A percentile compares a stretch with the other conserved stretches of the same genome.
Evolutionary conservation across 2,797 vertebrate species (phyloP).

Genomic region (Gastrophryne carolinensis): DNA sequence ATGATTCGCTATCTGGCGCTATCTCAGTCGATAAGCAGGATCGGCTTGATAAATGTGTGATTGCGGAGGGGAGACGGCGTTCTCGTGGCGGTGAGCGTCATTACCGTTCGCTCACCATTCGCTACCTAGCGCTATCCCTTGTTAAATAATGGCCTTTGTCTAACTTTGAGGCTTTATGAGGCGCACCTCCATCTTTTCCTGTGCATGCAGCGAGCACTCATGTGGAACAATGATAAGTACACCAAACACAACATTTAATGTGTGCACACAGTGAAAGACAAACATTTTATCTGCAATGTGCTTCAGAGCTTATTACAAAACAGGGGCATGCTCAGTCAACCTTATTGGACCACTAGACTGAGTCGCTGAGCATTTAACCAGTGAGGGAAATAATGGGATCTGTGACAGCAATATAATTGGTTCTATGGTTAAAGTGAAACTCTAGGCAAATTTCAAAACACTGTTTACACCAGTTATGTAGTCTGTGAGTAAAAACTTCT

Average conservation of each 20-base stretch:
- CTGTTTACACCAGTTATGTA: too few relatives aligned
- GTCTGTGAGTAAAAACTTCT: too few relatives aligned
- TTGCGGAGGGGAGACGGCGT: too few relatives aligned
- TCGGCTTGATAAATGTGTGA: too few relatives aligned
- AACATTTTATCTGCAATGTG: background rate
- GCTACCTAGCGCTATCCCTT: too few relatives aligned
- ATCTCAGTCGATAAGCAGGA: too few relatives aligned
- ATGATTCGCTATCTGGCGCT: too few relatives aligned
- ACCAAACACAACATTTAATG: background rate
- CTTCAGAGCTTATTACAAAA: background rate
- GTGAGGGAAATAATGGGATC: background rate
- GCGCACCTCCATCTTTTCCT: background rate
- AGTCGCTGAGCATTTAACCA: background rate
- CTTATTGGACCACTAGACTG: background rate
- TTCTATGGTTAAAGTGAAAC: background rate
- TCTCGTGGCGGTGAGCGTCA: too few relatives aligned
- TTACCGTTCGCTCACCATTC: too few relatives aligned
- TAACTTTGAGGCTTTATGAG: background rate
- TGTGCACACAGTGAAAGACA: background rate
- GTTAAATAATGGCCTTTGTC: too few relatives aligned
- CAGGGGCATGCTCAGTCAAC: background rate
- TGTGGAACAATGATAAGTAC: background rate
- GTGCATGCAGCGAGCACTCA: background rate
- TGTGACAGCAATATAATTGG: background rate
- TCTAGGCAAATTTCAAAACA: too few relatives aligned